Conservation (phyloP, 35 echinoderm and acorn worm genomes). For the Ptychodera flava region DNA sequence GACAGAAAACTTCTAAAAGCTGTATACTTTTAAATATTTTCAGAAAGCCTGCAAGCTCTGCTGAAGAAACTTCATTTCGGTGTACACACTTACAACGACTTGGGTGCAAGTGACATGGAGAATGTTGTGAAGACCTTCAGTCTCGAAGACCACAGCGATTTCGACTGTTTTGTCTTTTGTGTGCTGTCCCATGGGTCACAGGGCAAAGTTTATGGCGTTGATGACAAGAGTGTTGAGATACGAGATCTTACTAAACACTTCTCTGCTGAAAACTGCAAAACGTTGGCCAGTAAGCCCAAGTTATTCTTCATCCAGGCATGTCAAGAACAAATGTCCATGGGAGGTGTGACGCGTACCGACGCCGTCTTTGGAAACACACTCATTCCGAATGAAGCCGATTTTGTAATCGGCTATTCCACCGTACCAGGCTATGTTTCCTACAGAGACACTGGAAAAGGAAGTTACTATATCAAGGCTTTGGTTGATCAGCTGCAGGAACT, state of each 20-base stretch:
- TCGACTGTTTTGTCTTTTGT: not conserved
- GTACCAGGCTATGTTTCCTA: not conserved
- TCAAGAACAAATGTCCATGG: not conserved
- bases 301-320: slow-evolving; percentile 2
- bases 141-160: not conserved
- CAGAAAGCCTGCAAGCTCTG: not conserved
- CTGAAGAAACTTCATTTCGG: not conserved
- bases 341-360: not conserved
- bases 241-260: not conserved
- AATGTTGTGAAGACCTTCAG: not conserved
- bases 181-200: not conserved
- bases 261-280: not conserved
- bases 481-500: not conserved
- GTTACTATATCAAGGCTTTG: not conserved
- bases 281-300: not conserved
- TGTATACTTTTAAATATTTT: not conserved
- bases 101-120: not conserved
- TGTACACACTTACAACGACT: not conserved
- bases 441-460: not conserved
- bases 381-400: not conserved
- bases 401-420: not conserved
- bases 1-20: not conserved
- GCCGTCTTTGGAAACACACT: not conserved
- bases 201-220: not conserved
- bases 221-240: not conserved